Conservation (phyloP, 2,113 vertebrate genomes). For the Chionodraco myersi region DNA sequence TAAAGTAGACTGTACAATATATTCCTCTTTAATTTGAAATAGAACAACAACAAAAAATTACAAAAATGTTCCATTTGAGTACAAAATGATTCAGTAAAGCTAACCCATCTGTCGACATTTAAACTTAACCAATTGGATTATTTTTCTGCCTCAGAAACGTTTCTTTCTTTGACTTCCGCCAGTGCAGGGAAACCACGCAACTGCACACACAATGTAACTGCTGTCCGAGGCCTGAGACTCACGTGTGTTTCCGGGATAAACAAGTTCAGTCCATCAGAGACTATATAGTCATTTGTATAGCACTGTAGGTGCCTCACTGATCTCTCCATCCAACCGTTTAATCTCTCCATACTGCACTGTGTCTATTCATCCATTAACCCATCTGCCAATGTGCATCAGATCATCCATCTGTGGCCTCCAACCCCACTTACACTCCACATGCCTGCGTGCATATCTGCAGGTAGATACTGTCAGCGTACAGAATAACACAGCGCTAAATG, state of each 20-base stretch:
- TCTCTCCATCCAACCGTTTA: conserved; percentile 7
- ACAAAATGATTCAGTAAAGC: neutral
- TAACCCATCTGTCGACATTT: neutral
- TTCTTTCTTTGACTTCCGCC: neutral
- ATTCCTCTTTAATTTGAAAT: too few species aligned
- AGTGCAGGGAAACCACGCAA: neutral
- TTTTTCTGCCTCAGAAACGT: neutral
- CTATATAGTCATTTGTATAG: neutral
- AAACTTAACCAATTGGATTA: neutral
- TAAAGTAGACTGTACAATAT: too few species aligned
- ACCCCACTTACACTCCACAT: conserved; percentile 3
- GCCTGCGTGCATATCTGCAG: neutral
- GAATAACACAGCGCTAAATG: neutral
- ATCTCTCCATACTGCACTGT: neutral
- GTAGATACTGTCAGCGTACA: neutral
- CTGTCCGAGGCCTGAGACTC: neutral
- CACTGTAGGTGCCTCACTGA: neutral
- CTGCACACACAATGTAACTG: neutral
- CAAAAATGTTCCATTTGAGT: neutral
- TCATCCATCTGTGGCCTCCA: conserved; percentile 13
- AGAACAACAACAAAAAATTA: too few species aligned
- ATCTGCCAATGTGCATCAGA: conserved; percentile 17
- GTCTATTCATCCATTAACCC: conserved; percentile 17
- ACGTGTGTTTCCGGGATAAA: conserved; percentile 4
- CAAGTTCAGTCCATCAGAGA: neutral